Evolutionary conservation across 2,797 vertebrate genomes (phyloP).

Genomic region (Nannoperca obscura): DNA sequence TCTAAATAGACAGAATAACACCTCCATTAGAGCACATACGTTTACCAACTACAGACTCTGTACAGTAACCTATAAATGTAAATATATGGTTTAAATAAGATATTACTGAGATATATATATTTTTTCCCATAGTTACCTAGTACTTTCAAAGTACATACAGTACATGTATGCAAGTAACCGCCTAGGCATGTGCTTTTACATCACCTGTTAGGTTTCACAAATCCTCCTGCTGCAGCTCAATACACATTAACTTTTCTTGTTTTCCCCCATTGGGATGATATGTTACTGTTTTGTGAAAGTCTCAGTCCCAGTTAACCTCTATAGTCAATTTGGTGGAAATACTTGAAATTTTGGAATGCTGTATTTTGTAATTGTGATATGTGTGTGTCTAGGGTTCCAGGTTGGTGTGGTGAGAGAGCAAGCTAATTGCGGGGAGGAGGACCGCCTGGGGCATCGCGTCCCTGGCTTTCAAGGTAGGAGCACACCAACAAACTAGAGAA

Average conservation of each 20-base stretch:
- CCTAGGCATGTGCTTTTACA: neutral
- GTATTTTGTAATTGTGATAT: constrained; percentile 20
- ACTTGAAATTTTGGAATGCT: neutral
- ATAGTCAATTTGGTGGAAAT: neutral
- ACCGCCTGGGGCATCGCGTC: constrained; percentile 78
- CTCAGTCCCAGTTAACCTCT: neutral
- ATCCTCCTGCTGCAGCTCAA: neutral
- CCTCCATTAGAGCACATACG: too few species aligned
- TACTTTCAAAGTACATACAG: neutral
- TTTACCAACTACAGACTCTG: too few species aligned
- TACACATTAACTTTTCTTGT: constrained; percentile 30
- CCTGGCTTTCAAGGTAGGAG: constrained; percentile 81
- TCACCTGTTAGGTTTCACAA: neutral
- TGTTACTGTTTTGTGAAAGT: constrained; percentile 18
- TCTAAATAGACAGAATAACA: too few species aligned
- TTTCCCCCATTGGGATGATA: neutral
- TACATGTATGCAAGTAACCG: neutral
- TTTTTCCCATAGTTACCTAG: neutral
- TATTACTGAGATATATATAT: too few species aligned
- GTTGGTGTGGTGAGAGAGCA: constrained; percentile 83
- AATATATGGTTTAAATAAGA: too few species aligned
- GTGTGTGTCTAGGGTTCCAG: constrained; percentile 81
- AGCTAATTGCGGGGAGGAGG: constrained; percentile 77
- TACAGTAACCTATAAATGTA: too few species aligned
- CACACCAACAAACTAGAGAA: neutral